Conservation (phyloP, 2,888 invertebrate genomes). For the Metallyticus violacea region DNA sequence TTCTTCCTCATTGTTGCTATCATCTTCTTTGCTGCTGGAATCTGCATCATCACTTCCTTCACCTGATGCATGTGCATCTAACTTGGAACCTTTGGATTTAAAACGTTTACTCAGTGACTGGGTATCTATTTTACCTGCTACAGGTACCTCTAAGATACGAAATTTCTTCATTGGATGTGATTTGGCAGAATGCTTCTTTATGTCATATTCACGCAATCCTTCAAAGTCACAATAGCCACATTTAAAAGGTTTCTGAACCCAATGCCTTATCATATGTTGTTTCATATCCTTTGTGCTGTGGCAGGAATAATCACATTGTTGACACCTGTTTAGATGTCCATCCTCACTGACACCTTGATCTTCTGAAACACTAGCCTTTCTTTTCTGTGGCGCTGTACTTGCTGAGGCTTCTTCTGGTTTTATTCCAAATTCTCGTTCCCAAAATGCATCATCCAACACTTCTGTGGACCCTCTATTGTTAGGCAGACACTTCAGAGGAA, state of each 20-base stretch:
- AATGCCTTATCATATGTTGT: conserved; percentile 51
- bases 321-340: conserved; percentile 40
- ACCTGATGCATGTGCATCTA: conserved; percentile 27
- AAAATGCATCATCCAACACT: conserved; percentile 23
- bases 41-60: background rate
- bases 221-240: conserved; percentile 48
- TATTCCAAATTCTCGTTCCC: conserved; percentile 24
- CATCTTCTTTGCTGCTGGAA: background rate
- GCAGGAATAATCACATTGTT: conserved; percentile 42
- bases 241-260: conserved; percentile 47
- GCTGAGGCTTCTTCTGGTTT: background rate
- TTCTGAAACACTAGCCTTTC: background rate
- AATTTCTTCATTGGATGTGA: conserved; percentile 10
- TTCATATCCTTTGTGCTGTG: conserved; percentile 40
- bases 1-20: background rate
- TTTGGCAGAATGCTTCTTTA: conserved; percentile 23
- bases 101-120: conserved; percentile 5
- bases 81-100: conserved; percentile 3
- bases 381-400: background rate
- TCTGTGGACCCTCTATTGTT: background rate
- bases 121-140: conserved; percentile 20
- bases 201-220: conserved; percentile 25
- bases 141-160: background rate
- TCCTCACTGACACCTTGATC: background rate
- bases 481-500: background rate